Evolutionary conservation across 1,140 invertebrate genomes (phyloP).

Genomic region (Hycleus phaleratus): DNA sequence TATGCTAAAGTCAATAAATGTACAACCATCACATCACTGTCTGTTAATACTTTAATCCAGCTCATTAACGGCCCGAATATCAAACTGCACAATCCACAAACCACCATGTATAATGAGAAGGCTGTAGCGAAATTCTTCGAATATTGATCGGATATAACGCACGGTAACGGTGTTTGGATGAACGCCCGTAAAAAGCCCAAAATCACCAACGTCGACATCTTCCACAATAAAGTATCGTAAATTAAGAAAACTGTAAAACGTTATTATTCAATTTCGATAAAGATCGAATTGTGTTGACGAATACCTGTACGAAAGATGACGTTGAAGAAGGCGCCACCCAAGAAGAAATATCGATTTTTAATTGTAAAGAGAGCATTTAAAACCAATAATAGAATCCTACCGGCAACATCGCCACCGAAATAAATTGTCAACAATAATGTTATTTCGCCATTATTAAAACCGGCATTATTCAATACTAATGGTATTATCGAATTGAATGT

Average conservation of each 20-base stretch:
- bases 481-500: slow-evolving; percentile 33
- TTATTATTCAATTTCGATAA: too few species aligned
- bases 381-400: slow-evolving; percentile 27
- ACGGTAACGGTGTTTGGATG: slow-evolving; percentile 28
- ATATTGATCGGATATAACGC: slow-evolving; percentile 30
- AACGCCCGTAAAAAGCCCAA: slow-evolving; percentile 29
- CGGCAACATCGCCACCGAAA: slow-evolving; percentile 29
- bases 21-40: slow-evolving; percentile 32
- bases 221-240: slow-evolving; percentile 13
- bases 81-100: slow-evolving; percentile 21
- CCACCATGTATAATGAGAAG: slow-evolving; percentile 31
- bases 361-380: slow-evolving; percentile 22
- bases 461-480: slow-evolving; percentile 27
- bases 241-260: background rate
- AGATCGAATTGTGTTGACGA: background rate
- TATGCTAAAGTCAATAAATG: slow-evolving; percentile 30
- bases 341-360: slow-evolving; percentile 29
- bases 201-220: slow-evolving; percentile 6
- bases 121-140: slow-evolving; percentile 26
- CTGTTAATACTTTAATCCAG: slow-evolving; percentile 28
- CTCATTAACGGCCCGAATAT: slow-evolving; percentile 28
- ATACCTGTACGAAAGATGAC: slow-evolving; percentile 27
- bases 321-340: slow-evolving; percentile 25
- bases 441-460: slow-evolving; percentile 24
- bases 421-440: slow-evolving; percentile 29